Base-by-base conservation (phyloP, 2,797 vertebrate genomes). In the Microctenopoma steveboyesi region DNA sequence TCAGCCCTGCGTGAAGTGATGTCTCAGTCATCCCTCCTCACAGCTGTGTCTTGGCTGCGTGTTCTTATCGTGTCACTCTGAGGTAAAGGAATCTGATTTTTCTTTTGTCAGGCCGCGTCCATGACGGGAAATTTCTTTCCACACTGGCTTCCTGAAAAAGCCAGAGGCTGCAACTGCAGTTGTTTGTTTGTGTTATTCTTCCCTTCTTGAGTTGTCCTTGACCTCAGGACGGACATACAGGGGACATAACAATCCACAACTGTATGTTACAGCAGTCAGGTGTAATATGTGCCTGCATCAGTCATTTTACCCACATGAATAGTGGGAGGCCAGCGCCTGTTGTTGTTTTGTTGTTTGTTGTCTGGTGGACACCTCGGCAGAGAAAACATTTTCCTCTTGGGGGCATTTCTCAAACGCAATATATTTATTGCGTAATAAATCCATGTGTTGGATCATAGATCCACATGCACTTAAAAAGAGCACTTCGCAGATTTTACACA, bases 121-220 rank as follows among this genome's bases (percentile, higher is more conserved):
- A 63, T 8, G 0, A 43, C 47, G 46, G 71, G 74, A 74, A 75
- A 64, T 74, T 64, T 78, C 49, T 68, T 65, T 63, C 74, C 58
- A 52, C 43, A 30, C 37, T 62, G 66, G 40, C 25, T 69, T 43
- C 18, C 2, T 15, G 60, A 53, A 65, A 49, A 71, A 74, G 39
- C 49, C 70, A 25, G 47, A 27, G 48, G 49, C 70, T 59, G 40
- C 35, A 51, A 18, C 48, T 58, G 9, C 8, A 52, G 57, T 52
- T 68, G 49, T 73, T 78, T 79, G 59, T 80, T 45, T 39, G 58
- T 30, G 46, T 69, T 25, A 66, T 47, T 57, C 57, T 4, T 12
- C 11, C 37, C 18, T 46, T 13, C 39, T 13, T 0, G 25, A 8
- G 50, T 60, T 47, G 67, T 82, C 76, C 79, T 79, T 87, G 70